A percentile compares a stretch with the other conserved stretches of the same genome.
Conservation (phyloP, 2,888 invertebrate genomes). For the Diaperis boleti region DNA sequence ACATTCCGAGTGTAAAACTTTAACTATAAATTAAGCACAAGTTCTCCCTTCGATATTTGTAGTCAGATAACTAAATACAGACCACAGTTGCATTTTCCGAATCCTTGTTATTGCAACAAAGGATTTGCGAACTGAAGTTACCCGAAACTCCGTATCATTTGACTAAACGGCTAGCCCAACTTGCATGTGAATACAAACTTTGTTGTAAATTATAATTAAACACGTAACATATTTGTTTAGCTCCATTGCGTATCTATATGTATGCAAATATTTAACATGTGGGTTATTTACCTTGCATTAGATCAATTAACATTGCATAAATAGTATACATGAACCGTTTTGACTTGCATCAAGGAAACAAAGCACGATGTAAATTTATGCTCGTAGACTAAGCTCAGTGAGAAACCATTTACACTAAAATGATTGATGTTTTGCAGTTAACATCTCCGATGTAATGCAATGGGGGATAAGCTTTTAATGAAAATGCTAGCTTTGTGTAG, state of each 20-base stretch:
- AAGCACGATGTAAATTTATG: constrained; percentile 4
- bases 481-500: background rate
- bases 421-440: constrained; percentile 17
- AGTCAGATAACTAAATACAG: background rate
- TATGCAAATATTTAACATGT: background rate
- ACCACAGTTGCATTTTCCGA: constrained; percentile 1
- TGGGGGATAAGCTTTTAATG: background rate
- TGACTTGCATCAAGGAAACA: background rate
- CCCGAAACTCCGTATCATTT: background rate
- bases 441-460: constrained; percentile 3
- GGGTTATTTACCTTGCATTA: background rate
- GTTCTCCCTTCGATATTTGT: background rate
- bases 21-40: background rate
- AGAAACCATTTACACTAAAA: constrained; percentile 6
- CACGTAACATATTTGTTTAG: background rate
- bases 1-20: no score
- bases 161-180: background rate
- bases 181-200: background rate
- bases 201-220: background rate
- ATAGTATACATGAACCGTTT: background rate
- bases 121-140: constrained; percentile 8
- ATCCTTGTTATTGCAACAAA: background rate
- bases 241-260: background rate
- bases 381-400: background rate
- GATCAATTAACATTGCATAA: background rate